phyloP scores from a whole-genome alignment of 2,888 invertebrate genomes.

The Linyphia triangularis region DNA sequence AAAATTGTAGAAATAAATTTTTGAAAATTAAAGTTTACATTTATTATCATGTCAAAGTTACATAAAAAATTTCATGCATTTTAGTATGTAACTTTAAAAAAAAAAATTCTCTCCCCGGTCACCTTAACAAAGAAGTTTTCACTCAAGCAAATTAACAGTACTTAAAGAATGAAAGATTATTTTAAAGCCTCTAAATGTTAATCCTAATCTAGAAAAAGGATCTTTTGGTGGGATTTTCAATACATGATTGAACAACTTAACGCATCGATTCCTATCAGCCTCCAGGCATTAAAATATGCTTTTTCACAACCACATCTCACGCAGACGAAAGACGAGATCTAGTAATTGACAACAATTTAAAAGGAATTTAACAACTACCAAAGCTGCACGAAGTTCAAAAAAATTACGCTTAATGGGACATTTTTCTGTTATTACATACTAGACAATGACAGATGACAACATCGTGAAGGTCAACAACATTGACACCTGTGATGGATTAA shows the following conservation, averaged over 20 bases:
- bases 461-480: slow-evolving; percentile 9
- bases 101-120: too few relatives aligned
- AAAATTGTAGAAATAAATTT: too few relatives aligned
- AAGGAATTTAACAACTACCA: slow-evolving; percentile 1
- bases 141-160: not conserved
- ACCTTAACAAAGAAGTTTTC: not conserved
- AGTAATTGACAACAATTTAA: slow-evolving; percentile 34
- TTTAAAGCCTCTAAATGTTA: slow-evolving; percentile 1
- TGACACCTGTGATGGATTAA: too few relatives aligned
- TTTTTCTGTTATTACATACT: not conserved
- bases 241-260: slow-evolving; percentile 47
- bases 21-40: too few relatives aligned
- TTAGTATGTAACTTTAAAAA: too few relatives aligned
- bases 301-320: not conserved
- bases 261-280: slow-evolving; percentile 33
- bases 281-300: not conserved
- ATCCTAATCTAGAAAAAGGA: slow-evolving; percentile 36
- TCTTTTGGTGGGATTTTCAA: slow-evolving; percentile 11
- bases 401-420: not conserved
- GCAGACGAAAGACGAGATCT: not conserved
- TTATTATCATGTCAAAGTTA: too few relatives aligned
- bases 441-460: not conserved
- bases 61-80: too few relatives aligned
- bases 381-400: slow-evolving; percentile 4
- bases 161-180: not conserved